A percentile compares a stretch with the other conserved stretches of the same genome.
Evolutionary conservation across 2,113 vertebrate genomes (phyloP).

Genomic region (Meles meles): DNA sequence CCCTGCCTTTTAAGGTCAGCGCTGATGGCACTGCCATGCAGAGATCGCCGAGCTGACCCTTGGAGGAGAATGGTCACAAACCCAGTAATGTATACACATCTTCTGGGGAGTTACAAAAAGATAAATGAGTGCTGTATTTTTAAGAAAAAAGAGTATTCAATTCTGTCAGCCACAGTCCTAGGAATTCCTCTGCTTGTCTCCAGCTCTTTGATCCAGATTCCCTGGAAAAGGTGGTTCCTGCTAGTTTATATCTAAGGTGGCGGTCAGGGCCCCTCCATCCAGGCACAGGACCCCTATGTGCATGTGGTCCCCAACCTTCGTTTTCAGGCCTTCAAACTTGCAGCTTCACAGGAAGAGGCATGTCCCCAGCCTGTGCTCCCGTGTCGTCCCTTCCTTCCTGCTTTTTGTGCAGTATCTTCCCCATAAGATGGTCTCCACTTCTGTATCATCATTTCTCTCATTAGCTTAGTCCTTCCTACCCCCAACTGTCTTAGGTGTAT

Average conservation of each 20-base stretch:
- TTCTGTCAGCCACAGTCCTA: background rate
- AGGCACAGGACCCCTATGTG: background rate
- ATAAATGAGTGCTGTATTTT: background rate
- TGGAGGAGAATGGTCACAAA: background rate
- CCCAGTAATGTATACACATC: background rate
- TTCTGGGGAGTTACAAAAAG: background rate
- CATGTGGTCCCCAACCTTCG: background rate
- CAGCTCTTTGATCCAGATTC: background rate
- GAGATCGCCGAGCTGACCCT: background rate
- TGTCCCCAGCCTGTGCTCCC: background rate
- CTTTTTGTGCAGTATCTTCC: background rate
- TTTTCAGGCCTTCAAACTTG: background rate
- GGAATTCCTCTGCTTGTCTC: background rate
- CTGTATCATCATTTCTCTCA: background rate
- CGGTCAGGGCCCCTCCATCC: background rate
- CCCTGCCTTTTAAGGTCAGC: background rate
- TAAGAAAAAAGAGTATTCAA: background rate
- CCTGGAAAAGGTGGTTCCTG: background rate
- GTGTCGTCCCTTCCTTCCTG: background rate
- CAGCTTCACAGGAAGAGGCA: background rate
- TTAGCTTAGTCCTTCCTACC: background rate
- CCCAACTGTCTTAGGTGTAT: background rate
- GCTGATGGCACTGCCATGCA: background rate
- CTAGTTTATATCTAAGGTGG: background rate
- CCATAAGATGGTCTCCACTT: background rate